A percentile compares a stretch with the other conserved stretches of the same genome.
Conservation (phyloP, 2,888 invertebrate species). For the Alitta virens region DNA sequence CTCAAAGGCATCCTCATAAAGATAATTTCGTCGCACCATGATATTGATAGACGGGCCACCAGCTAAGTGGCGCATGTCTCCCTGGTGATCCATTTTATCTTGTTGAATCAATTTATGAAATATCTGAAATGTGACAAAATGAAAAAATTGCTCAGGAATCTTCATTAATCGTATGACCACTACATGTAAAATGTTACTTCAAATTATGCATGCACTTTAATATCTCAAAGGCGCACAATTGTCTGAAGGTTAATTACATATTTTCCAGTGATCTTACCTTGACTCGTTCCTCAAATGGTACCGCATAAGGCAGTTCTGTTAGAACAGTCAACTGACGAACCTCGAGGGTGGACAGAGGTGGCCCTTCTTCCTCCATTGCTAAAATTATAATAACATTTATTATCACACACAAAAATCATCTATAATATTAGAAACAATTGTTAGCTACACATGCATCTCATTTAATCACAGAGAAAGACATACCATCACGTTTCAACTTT, state of each 20-base stretch:
- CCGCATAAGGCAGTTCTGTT: conserved; percentile 89
- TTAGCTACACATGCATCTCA: neutral
- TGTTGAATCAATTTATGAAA: conserved; percentile 57
- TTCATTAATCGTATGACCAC: neutral
- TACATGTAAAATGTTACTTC: neutral
- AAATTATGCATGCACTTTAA: too few species aligned
- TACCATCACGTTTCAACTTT: neutral
- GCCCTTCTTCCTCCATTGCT: conserved; percentile 63
- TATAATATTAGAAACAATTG: neutral
- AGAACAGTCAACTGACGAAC: conserved; percentile 82
- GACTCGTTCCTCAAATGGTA: conserved; percentile 87
- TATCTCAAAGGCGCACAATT: neutral
- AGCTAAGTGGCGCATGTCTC: conserved; percentile 72
- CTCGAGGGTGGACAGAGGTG: conserved; percentile 83
- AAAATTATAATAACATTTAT: neutral
- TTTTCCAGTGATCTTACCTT: conserved; percentile 71
- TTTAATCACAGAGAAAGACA: neutral
- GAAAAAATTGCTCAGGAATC: neutral
- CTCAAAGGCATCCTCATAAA: conserved; percentile 98
- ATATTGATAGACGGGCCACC: conserved; percentile 62
- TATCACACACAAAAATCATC: too few species aligned
- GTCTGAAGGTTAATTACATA: too few species aligned
- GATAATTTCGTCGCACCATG: conserved; percentile 69
- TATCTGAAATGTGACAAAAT: conserved; percentile 44
- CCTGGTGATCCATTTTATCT: conserved; percentile 73